Conservation (phyloP, 1,140 invertebrate genomes). For the Rhopalosiphum maidis region DNA sequence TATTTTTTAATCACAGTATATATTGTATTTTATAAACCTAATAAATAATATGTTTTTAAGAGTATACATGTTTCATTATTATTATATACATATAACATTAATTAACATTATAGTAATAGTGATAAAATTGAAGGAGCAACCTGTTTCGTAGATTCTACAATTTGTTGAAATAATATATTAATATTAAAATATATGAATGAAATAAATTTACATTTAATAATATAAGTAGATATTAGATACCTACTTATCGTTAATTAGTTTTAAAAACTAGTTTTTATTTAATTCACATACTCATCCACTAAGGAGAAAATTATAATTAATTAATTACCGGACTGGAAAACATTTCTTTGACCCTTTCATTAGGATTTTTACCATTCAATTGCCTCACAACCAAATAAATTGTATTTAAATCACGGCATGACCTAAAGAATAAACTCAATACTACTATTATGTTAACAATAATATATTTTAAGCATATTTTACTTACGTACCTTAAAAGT, state of each 20-base stretch:
- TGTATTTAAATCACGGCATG: conserved; percentile 72
- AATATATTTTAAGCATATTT: background rate
- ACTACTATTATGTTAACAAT: background rate
- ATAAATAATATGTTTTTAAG: background rate
- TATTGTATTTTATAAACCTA: background rate
- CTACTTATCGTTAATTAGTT: background rate
- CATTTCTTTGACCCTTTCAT: conserved; percentile 71
- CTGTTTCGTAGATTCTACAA: background rate
- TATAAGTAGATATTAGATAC: too few species aligned
- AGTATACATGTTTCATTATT: background rate
- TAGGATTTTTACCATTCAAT: conserved; percentile 76
- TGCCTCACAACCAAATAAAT: conserved; percentile 82
- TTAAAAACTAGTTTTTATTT: background rate
- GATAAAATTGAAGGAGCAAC: background rate
- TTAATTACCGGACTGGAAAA: conserved; percentile 69
- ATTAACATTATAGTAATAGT: background rate
- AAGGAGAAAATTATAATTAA: background rate
- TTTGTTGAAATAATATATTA: background rate
- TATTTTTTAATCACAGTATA: background rate
- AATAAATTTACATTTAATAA: background rate
- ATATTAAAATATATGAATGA: background rate
- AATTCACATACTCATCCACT: background rate
- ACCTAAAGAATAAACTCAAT: conserved; percentile 60
- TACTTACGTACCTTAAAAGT: conserved; percentile 64
- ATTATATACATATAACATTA: background rate